A percentile compares a stretch with the other conserved stretches of the same genome.
phyloP scores from a whole-genome alignment of 2,888 invertebrate species.

The Lasioglossum malachurum region DNA sequence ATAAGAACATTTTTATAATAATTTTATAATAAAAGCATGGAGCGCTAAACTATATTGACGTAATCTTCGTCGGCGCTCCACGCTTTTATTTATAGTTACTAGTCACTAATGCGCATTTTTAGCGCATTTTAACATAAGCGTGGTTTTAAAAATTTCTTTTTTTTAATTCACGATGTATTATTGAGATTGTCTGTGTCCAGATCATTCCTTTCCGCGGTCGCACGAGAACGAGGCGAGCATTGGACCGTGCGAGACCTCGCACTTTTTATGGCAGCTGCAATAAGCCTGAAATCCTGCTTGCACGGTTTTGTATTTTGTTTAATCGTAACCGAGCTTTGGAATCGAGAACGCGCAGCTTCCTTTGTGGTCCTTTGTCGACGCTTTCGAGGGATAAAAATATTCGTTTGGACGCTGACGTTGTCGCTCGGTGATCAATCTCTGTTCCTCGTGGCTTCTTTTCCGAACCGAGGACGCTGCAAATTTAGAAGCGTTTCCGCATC shows the following conservation, averaged over 20 bases:
- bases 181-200: no score
- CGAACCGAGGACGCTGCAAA: not conserved
- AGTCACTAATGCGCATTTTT: no score
- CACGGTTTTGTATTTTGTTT: not conserved
- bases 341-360: not conserved
- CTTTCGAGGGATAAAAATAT: not conserved
- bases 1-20: no score
- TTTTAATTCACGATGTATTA: no score
- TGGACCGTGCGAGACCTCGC: not conserved
- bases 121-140: no score
- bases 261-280: not conserved
- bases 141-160: no score
- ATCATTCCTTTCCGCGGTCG: not conserved
- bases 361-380: not conserved
- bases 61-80: no score
- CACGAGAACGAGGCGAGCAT: not conserved
- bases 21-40: no score
- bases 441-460: not conserved
- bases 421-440: not conserved
- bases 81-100: no score
- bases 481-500: not conserved
- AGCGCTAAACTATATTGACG: no score
- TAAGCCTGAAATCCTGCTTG: not conserved
- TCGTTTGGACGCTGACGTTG: not conserved
- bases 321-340: no score